Evolutionary conservation across 2,113 vertebrate species (phyloP), one percentile per base, ranked within the genome.

Genomic region (Bufo gargarizans): DNA sequence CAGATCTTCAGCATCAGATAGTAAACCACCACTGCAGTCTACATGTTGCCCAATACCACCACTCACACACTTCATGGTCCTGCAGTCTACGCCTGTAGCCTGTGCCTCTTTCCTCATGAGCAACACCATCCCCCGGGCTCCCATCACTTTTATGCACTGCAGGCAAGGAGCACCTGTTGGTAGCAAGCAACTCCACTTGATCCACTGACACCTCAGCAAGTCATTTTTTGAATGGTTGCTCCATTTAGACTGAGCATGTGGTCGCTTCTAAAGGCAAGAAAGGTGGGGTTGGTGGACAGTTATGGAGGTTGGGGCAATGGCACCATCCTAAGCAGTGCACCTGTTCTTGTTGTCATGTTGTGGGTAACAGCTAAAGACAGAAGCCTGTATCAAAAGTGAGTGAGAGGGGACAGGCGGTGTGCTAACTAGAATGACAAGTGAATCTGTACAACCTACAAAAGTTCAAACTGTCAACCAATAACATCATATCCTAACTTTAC

Each of bases 171-270:
- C 87, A 89, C 89, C 85, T 63, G 90, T 84, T 89, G 49, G 77
- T 82, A 91, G 86, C 88, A 72, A 91, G 85, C 89, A 89, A 79
- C 90, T 91, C 89, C 90, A 91, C 92, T 92, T 86, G 88, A 76
- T 91, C 92, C 92, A 92, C 84, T 90, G 89, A 91, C 92, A 91
- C 90, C 92, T 86, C 91, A 90, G 94, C 94, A 93, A 94, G 91
- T 91, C 93, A 95, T 90, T 91, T 92, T 93, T 94, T 95, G 94
- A 94, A 94, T 95, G 94, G 95, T 93, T 92, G 94, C 92, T 93
- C 93, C 94, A 94, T 95, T 93, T 94, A 95, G 94, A 93, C 93
- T 93, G 90, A 92, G 89, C 90, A 89, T 91, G 91, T 90, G 91
- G 91, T 89, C 85, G 83, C 93, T 78, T 88, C 92, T 93, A 85